These are phyloP conservation scores for Pterostichus niger DNA, from an alignment of 2,888 invertebrate genomes.

Conservation along the genomic window DNA sequence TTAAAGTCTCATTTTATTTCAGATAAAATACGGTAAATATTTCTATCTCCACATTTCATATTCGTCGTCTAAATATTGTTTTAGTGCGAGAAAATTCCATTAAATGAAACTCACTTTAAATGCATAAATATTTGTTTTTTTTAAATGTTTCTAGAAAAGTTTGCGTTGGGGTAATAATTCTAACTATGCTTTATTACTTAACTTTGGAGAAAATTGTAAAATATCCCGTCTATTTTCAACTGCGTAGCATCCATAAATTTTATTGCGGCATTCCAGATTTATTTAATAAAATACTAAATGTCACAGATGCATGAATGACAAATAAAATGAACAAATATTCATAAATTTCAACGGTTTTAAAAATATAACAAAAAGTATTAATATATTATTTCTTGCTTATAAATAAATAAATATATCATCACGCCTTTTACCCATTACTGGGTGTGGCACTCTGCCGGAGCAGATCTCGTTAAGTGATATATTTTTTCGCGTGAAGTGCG, in stretches of 20 bases:
- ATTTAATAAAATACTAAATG: not conserved
- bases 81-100: not conserved
- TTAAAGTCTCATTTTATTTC: no score
- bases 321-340: no score
- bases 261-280: not conserved
- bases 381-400: no score
- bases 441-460: no score
- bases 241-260: not conserved
- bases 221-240: not conserved
- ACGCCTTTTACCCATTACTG: no score
- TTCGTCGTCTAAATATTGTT: not conserved
- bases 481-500: no score
- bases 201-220: constrained; percentile 16
- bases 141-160: constrained; percentile 13
- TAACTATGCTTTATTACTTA: constrained; percentile 34
- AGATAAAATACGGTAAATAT: no score
- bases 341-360: no score
- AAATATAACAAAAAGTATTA: no score
- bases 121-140: not conserved
- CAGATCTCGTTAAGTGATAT: no score
- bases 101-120: constrained; percentile 20
- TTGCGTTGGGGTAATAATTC: constrained; percentile 12
- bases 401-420: no score
- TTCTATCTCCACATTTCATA: not conserved
- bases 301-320: no score